Conservation (phyloP, 2,888 invertebrate genomes). For the Folsomia manolachei region DNA sequence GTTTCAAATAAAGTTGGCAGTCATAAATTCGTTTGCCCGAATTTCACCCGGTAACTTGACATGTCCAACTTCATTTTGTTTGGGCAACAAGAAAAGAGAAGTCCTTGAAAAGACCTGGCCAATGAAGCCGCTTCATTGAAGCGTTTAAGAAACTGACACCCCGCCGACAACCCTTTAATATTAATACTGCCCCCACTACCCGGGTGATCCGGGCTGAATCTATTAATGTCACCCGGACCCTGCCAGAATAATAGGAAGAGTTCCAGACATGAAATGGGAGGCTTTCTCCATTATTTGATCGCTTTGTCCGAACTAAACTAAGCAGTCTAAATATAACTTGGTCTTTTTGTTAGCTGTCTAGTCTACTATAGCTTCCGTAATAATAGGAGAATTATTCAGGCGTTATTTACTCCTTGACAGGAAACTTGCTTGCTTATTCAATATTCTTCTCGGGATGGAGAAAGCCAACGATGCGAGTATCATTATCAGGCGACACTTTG, state of each 20-base stretch:
- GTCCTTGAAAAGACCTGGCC: no score
- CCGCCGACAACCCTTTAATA: neutral
- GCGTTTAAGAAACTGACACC: neutral
- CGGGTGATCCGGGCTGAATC: neutral
- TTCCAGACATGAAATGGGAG: neutral
- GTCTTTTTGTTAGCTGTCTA: no score
- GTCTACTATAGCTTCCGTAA: no score
- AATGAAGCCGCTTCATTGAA: no score
- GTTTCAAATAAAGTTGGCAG: neutral
- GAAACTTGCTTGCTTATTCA: neutral
- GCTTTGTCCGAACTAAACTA: no score
- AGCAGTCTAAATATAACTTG: no score
- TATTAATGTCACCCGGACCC: neutral
- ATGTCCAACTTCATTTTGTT: no score
- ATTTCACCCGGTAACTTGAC: neutral
- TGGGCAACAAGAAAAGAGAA: no score
- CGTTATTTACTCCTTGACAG: neutral
- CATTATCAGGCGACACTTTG: slow-evolving; percentile 6
- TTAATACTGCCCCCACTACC: neutral
- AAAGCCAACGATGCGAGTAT: neutral
- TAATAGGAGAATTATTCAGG: neutral
- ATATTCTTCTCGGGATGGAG: neutral
- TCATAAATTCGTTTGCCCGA: neutral
- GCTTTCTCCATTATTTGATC: no score
- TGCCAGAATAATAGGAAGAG: neutral